Base-by-base conservation (phyloP, 2,797 vertebrate genomes). In the Clarias pachynema region DNA sequence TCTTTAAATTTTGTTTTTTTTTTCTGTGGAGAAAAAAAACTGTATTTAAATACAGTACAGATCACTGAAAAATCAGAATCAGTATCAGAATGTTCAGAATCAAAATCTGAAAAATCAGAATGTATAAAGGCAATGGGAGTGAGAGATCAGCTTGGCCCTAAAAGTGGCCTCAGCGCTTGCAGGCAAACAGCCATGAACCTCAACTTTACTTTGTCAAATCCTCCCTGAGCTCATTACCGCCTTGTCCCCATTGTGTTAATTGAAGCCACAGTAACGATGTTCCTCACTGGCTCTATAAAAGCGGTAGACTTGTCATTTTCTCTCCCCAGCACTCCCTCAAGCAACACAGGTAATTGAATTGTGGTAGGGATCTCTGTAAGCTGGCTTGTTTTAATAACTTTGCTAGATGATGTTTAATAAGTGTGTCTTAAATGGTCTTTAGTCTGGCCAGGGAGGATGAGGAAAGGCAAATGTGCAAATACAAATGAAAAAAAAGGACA, bases 341-440 rank as follows among this genome's bases (percentile, higher is more conserved):
- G 95, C 95, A 94, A 95, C 91, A 91, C 92, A 95, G 93, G 94
- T 95, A 95, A 96, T 95, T 95, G 94, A 95, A 96, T 95, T 95
- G 93, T 94, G 93, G 92, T 93, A 93, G 93, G 91, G 94, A 93
- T 94, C 92, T 93, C 91, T 85, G 91, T 93, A 93, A 94, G 91
- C 94, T 93, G 93, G 91, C 93, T 95, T 95, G 94, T 95, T 95
- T 95, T 95, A 95, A 95, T 95, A 95, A 95, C 95, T 95, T 95
- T 93, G 93, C 92, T 91, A 93, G 95, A 95, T 95, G 95, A 94
- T 93, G 94, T 94, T 95, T 94, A 95, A 95, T 95, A 95, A 93
- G 93, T 93, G 93, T 89, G 93, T 93, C 91, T 94, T 94, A 94
- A 95, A 95, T 90, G 92, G 90, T 93, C 91, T 94, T 95, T 93